Evolutionary conservation across 2,797 vertebrate species (phyloP).

Genomic region (Hephaestus fuliginosus): DNA sequence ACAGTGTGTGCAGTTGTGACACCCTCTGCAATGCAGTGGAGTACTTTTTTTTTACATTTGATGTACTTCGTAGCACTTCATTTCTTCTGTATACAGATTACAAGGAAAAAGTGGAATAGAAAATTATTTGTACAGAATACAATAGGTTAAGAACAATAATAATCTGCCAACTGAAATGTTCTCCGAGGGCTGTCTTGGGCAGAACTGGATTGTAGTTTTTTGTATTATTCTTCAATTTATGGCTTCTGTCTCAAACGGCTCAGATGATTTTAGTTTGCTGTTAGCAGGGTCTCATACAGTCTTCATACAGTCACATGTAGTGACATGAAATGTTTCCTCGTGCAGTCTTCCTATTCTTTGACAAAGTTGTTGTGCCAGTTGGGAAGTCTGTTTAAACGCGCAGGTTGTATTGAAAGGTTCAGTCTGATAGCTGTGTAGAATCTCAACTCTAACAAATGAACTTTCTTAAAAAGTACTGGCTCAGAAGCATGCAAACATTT

Average conservation of each 20-base stretch:
- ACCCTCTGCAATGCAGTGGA: background rate
- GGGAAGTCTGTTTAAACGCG: background rate
- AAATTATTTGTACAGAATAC: conserved; percentile 29
- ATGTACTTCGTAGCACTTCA: background rate
- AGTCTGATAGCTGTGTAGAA: background rate
- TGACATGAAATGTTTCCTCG: background rate
- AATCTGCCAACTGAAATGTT: conserved; percentile 35
- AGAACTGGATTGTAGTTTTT: background rate
- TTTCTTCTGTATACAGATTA: background rate
- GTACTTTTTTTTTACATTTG: background rate
- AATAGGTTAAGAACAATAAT: conserved; percentile 28
- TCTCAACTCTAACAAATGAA: background rate
- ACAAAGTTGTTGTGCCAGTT: background rate
- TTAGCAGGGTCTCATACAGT: conserved; percentile 1
- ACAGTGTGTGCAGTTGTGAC: no score
- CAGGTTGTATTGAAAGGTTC: conserved; percentile 11
- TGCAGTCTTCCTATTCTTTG: background rate
- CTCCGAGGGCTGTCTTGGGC: conserved; percentile 39
- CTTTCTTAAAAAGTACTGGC: background rate
- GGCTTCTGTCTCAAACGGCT: background rate
- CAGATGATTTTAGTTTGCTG: background rate
- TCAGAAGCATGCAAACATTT: conserved; percentile 7
- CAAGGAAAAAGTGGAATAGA: conserved; percentile 1
- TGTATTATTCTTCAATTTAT: background rate
- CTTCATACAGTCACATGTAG: conserved; percentile 9